phyloP scores from a whole-genome alignment of 2,888 invertebrate genomes.

The Clanis bilineata region DNA sequence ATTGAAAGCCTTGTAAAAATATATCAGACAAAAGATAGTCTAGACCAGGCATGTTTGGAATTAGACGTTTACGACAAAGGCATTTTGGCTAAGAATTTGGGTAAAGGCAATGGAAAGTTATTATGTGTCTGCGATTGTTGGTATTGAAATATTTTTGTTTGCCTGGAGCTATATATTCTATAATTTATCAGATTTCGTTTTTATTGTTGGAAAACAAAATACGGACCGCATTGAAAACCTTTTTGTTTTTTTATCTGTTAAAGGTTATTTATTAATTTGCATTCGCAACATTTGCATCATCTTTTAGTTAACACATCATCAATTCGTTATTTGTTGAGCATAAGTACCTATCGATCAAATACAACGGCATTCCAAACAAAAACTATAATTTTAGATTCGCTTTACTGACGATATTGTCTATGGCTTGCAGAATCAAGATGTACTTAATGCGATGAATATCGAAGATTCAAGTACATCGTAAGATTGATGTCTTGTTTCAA shows the following conservation, averaged over 20 bases:
- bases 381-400: slow-evolving; percentile 1
- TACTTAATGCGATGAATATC: background rate
- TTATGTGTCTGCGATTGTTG: background rate
- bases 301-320: background rate
- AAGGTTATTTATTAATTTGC: no score
- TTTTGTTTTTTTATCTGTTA: no score
- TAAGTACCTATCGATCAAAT: background rate
- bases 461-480: background rate
- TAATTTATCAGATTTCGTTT: no score
- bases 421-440: background rate
- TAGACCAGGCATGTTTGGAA: slow-evolving; percentile 51
- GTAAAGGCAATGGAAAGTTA: background rate
- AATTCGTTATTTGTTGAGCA: background rate
- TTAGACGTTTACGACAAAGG: slow-evolving; percentile 39
- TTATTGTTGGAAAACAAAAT: no score
- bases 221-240: no score
- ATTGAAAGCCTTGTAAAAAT: slow-evolving; percentile 62
- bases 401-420: background rate
- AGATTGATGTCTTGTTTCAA: background rate
- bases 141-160: no score
- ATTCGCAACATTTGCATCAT: background rate
- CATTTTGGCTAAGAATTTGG: background rate
- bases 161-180: no score
- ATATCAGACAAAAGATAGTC: slow-evolving; percentile 55
- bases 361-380: background rate